phyloP scores from a whole-genome alignment of 2,113 vertebrate species.

The Ictalurus furcatus region DNA sequence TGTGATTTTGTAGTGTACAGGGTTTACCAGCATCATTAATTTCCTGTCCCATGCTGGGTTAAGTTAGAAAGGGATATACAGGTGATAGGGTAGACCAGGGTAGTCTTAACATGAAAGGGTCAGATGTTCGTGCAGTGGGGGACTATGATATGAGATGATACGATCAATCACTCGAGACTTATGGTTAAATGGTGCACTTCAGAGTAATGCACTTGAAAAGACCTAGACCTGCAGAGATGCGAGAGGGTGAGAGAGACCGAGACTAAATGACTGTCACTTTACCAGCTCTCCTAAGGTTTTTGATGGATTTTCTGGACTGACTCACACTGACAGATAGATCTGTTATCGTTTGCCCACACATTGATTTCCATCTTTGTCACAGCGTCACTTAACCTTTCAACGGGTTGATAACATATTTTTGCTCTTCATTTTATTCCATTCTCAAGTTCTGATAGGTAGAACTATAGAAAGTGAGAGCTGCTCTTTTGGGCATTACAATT shows the following conservation, averaged over 20 bases:
- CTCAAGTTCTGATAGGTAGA: neutral
- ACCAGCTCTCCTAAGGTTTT: conserved; percentile 8
- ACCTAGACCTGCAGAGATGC: conserved; percentile 20
- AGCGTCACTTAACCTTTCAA: conserved; percentile 12
- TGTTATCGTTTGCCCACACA: conserved; percentile 39
- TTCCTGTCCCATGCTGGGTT: neutral
- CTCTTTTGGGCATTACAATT: neutral
- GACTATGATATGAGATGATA: neutral
- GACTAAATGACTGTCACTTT: neutral
- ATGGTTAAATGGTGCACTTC: conserved; percentile 2
- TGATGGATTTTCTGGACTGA: conserved; percentile 35
- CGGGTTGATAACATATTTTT: neutral
- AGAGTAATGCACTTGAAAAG: conserved; percentile 34
- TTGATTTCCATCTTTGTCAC: conserved; percentile 32
- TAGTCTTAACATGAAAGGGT: neutral
- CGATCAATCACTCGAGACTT: neutral
- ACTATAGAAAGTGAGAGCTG: neutral
- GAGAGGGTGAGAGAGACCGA: neutral
- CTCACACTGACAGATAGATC: conserved; percentile 21
- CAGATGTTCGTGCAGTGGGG: neutral
- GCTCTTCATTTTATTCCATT: neutral
- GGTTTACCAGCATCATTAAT: conserved; percentile 8
- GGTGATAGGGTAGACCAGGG: neutral
- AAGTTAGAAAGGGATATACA: neutral
- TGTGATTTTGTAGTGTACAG: conserved; percentile 1